Conservation (phyloP, 2,797 vertebrate genomes). For the Notamacropus eugenii region DNA sequence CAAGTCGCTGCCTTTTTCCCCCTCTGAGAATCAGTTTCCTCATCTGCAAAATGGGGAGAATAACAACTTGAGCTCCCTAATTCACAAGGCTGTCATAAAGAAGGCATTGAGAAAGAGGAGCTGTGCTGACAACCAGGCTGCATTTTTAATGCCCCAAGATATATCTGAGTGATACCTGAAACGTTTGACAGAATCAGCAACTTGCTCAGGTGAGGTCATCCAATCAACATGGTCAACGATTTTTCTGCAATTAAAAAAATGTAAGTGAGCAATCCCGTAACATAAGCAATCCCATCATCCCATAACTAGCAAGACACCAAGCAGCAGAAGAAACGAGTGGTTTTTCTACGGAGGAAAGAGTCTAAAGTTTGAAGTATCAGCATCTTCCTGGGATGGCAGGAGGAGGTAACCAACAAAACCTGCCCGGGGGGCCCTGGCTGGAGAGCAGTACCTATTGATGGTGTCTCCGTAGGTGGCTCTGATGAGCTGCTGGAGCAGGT, state of each 20-base stretch:
- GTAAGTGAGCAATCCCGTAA: slow-evolving; percentile 38
- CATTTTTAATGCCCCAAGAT: too few species aligned
- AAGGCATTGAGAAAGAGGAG: too few species aligned
- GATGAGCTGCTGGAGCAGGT: slow-evolving; percentile 97
- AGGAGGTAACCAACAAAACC: too few species aligned
- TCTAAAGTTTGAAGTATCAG: slow-evolving; percentile 10
- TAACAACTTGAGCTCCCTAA: background rate
- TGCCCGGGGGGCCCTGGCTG: too few species aligned
- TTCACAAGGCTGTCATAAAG: background rate
- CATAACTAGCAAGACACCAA: slow-evolving; percentile 15
- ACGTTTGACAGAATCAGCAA: slow-evolving; percentile 97
- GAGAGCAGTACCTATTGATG: slow-evolving; percentile 92
- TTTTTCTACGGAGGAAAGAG: slow-evolving; percentile 17
- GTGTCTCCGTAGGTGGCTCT: slow-evolving; percentile 96
- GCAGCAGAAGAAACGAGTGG: background rate
- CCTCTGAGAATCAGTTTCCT: too few species aligned
- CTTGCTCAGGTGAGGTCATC: slow-evolving; percentile 98
- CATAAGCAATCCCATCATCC: background rate
- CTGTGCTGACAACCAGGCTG: too few species aligned
- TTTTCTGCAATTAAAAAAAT: slow-evolving; percentile 90
- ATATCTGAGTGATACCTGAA: slow-evolving; percentile 90
- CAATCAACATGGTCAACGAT: slow-evolving; percentile 99
- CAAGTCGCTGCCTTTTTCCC: background rate
- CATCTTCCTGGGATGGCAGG: background rate
- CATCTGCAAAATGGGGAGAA: background rate